Evolutionary conservation across 2,888 invertebrate genomes (phyloP), one percentile per base, ranked within the genome.

Genomic region (Hypolimnas misippus): DNA sequence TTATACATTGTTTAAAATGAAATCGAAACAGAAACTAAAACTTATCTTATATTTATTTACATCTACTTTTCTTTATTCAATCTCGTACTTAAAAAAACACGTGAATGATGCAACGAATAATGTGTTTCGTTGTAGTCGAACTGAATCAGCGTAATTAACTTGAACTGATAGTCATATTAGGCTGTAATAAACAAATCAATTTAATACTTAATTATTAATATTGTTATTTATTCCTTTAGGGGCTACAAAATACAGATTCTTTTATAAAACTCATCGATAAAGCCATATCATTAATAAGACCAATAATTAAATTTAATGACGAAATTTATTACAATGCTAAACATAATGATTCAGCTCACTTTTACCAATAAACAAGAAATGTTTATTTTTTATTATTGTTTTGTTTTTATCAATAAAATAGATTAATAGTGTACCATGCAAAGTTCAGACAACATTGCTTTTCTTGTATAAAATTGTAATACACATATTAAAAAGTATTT

Each of bases 401-500:
- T n/a, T n/a, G n/a, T n/a, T n/a, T n/a, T n/a, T n/a, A n/a, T n/a
- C n/a, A n/a, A n/a, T n/a, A n/a, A n/a, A n/a, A n/a, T 46, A 46
- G 19, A 25, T 46, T 46, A 21, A 46, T 21, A 25, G 46, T 46
- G n/a, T 25, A 46, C 49, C 49, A 10, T 52, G 52, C 52, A 33
- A 50, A 50, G 8, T 49, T 49, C 21, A 16, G 14, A 12, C 10
- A 58, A 33, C 52, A 42, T 17, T 42, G n/a, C 16, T 42, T 16
- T 29, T 19, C 14, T 42, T 53, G 53, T 58, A 49, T 52, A 63
- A 53, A 58, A 29, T 46, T 17, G 44, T 46, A 21, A 46, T 60
- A 63, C 52, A 59, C 40, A 49, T 56, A 38, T 56, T 56, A 58
- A 53, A 62, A 65, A 65, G 62, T 65, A 64, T 44, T 62, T 65